Evolutionary conservation across 2,113 vertebrate genomes (phyloP).

Genomic region (Meles meles): DNA sequence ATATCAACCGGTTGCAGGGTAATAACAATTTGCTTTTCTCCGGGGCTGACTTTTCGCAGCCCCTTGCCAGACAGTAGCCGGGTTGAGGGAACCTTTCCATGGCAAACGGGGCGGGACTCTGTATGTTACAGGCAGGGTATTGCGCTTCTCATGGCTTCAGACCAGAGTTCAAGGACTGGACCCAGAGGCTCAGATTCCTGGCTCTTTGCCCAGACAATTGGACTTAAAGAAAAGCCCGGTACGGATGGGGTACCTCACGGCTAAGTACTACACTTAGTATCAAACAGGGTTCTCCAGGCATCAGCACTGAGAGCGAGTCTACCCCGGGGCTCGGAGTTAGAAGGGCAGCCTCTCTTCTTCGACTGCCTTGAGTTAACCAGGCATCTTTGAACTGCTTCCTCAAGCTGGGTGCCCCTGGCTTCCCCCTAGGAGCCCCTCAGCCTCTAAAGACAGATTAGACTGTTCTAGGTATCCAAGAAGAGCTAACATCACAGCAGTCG

Average conservation of each 20-base stretch:
- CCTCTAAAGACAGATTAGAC: not conserved
- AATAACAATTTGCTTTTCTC: slow-evolving; percentile 21
- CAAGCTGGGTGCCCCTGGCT: not conserved
- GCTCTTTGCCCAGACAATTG: not conserved
- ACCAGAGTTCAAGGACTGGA: not conserved
- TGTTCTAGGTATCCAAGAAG: not conserved
- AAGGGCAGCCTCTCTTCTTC: not conserved
- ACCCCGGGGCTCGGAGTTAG: not conserved
- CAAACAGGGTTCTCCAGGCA: not conserved
- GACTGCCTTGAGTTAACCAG: not conserved
- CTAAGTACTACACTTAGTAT: not conserved
- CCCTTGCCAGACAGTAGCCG: not conserved
- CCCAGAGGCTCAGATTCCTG: not conserved
- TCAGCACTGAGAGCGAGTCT: not conserved
- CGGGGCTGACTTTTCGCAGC: not conserved
- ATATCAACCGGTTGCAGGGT: slow-evolving; percentile 46
- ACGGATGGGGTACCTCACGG: not conserved
- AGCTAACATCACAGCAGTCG: no score
- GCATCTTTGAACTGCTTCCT: not conserved
- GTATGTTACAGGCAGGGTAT: not conserved
- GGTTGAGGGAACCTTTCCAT: not conserved
- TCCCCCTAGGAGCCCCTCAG: not conserved
- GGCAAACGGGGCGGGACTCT: not conserved
- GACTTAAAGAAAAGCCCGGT: not conserved
- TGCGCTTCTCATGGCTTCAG: not conserved